Conservation (phyloP, 2,797 vertebrate species). For the Potorous gilbertii region DNA sequence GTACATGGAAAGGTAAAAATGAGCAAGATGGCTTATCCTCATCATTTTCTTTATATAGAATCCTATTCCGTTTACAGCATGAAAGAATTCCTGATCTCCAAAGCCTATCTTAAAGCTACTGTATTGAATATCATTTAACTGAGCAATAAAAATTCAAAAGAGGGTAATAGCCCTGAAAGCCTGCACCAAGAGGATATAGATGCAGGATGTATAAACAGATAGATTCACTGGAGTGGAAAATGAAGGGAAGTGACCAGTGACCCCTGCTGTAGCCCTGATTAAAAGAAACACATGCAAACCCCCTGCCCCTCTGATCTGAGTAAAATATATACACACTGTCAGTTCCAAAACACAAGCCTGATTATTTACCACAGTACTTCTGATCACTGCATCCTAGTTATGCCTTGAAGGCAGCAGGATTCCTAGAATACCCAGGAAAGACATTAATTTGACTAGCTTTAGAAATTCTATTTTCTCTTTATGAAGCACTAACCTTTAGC, state of each 20-base stretch:
- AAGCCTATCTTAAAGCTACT: background rate
- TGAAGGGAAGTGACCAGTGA: background rate
- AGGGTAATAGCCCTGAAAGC: background rate
- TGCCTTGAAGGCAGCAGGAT: background rate
- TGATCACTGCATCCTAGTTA: background rate
- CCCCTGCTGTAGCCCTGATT: fast-evolving
- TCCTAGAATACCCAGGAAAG: background rate
- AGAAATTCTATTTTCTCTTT: background rate
- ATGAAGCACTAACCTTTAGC: background rate
- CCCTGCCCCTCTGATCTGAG: too few species aligned
- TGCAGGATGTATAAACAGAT: background rate
- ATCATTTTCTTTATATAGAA: background rate
- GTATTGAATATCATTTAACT: background rate
- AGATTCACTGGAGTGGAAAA: background rate
- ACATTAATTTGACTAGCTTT: background rate
- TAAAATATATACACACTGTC: fast-evolving
- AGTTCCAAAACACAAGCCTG: background rate
- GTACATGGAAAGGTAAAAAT: background rate
- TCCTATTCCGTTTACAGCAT: background rate
- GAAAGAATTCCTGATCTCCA: background rate
- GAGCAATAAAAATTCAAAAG: background rate
- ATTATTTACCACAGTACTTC: background rate
- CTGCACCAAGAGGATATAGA: fast-evolving
- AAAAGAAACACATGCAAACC: background rate
- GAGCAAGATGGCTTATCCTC: background rate